Percentiles rank a stretch among this genome's conserved stretches.
phyloP scores from a whole-genome alignment of 2,888 invertebrate genomes.

The Cryptus viduatorius region DNA sequence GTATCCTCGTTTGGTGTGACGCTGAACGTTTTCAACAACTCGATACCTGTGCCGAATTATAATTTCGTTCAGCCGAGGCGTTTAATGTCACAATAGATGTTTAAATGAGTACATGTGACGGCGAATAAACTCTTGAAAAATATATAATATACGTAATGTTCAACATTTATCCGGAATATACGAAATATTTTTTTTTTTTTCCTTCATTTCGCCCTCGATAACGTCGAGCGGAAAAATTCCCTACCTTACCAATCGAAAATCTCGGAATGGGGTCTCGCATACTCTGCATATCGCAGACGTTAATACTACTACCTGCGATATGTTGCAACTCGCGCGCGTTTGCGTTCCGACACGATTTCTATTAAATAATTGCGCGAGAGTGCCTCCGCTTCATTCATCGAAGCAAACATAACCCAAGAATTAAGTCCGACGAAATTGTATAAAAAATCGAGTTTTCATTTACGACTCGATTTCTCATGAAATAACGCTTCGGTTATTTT shows the following conservation, averaged over 20 bases:
- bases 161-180: not conserved
- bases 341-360: not conserved
- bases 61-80: constrained; percentile 58
- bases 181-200: not conserved
- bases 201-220: not conserved
- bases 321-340: constrained; percentile 14
- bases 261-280: not conserved
- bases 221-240: too few species aligned
- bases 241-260: too few species aligned
- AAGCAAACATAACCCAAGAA: constrained; percentile 56
- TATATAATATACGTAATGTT: not conserved
- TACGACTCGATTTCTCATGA: constrained; percentile 7
- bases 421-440: not conserved
- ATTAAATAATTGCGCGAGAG: constrained; percentile 1
- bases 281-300: too few species aligned
- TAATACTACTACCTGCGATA: too few species aligned
- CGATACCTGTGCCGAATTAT: constrained; percentile 37
- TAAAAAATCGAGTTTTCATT: constrained; percentile 31
- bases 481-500: constrained; percentile 39
- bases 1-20: constrained; percentile 14
- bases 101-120: constrained; percentile 34
- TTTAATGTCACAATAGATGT: constrained; percentile 56
- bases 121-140: constrained; percentile 16
- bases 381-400: constrained; percentile 50
- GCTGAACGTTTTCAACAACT: constrained; percentile 18